These are phyloP conservation scores for Panthera uncia DNA, from an alignment of 2,113 vertebrate species.

Conservation along the genomic window DNA sequence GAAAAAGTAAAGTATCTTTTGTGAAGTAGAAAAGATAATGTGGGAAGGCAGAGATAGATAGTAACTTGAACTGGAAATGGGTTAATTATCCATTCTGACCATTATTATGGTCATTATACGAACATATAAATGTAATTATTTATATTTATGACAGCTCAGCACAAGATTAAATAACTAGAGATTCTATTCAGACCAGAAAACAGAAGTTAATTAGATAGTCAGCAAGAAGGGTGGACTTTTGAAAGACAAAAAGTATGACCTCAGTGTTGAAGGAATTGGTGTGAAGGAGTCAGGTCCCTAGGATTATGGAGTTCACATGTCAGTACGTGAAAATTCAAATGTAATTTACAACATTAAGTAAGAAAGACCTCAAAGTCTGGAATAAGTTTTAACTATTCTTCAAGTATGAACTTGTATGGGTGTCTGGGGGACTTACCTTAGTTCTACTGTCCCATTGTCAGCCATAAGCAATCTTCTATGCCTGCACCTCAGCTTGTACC, in stretches of 20 bases:
- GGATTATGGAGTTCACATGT: neutral
- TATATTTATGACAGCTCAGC: neutral
- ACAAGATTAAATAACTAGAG: neutral
- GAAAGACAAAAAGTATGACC: neutral
- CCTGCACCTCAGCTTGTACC: neutral
- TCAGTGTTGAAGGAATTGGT: accelerated
- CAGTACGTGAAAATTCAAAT: neutral
- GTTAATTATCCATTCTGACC: neutral
- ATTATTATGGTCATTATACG: neutral
- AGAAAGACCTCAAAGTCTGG: neutral
- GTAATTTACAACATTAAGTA: neutral
- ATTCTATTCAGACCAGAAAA: neutral
- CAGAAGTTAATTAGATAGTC: neutral
- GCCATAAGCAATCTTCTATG: neutral
- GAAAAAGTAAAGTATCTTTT: neutral
- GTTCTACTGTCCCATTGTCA: neutral
- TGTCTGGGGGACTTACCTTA: neutral
- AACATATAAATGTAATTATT: neutral
- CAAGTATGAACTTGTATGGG: neutral
- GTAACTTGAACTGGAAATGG: neutral
- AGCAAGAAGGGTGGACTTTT: neutral
- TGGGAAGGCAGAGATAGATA: neutral
- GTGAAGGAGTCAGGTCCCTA: neutral
- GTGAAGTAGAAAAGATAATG: neutral
- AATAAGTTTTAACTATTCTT: neutral